Conservation (phyloP, 2,888 invertebrate genomes). For the Habroteleia sp. region DNA sequence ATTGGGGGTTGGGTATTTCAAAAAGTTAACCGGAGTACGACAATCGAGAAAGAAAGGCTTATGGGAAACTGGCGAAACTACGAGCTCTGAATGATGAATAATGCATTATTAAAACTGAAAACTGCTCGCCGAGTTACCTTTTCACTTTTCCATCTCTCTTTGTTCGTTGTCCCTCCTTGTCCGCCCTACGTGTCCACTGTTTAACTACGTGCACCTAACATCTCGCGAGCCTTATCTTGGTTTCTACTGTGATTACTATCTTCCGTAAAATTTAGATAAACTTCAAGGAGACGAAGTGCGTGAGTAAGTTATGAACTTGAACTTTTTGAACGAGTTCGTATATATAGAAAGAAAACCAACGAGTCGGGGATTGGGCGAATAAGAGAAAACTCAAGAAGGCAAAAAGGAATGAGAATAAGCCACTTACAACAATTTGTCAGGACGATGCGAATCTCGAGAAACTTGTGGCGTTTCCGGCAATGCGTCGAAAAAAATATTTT, state of each 20-base stretch:
- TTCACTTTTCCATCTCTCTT: slow-evolving; percentile 24
- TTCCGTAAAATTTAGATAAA: slow-evolving; percentile 69
- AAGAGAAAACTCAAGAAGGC: slow-evolving; percentile 20
- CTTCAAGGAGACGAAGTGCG: slow-evolving; percentile 56
- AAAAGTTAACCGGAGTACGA: slow-evolving; percentile 40
- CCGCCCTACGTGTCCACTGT: slow-evolving; percentile 26
- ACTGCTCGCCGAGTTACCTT: slow-evolving; percentile 40
- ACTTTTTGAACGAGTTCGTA: slow-evolving; percentile 68
- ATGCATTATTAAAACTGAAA: slow-evolving; percentile 62
- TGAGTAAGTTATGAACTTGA: slow-evolving; percentile 71
- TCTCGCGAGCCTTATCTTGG: slow-evolving; percentile 29
- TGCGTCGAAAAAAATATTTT: slow-evolving; percentile 64
- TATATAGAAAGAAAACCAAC: slow-evolving; percentile 23
- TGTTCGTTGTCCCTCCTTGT: background rate
- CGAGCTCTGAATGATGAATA: slow-evolving; percentile 63
- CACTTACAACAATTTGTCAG: slow-evolving; percentile 74
- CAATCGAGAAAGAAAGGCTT: slow-evolving; percentile 67
- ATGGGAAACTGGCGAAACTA: slow-evolving; percentile 41
- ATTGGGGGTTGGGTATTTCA: slow-evolving; percentile 29
- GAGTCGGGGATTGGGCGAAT: slow-evolving; percentile 24
- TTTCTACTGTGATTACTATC: slow-evolving; percentile 70
- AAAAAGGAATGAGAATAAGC: slow-evolving; percentile 43
- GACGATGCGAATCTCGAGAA: slow-evolving; percentile 70
- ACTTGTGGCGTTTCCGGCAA: slow-evolving; percentile 40
- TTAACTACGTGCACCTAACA: slow-evolving; percentile 24